These are phyloP conservation scores for Toxonevra muliebris DNA, from an alignment of 2,888 invertebrate genomes.

Conservation along the genomic window DNA sequence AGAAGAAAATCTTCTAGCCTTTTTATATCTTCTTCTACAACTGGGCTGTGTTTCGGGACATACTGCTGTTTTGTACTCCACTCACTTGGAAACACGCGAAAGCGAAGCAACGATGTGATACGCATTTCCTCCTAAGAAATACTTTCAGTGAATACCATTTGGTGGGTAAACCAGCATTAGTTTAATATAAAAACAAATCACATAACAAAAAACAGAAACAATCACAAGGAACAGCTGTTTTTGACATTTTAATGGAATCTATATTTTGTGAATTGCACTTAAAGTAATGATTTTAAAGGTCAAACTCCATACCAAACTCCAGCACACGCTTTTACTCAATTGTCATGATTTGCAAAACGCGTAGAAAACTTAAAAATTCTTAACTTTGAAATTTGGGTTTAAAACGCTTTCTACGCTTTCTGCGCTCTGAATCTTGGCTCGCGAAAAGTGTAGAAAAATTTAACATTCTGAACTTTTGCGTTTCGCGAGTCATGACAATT, in stretches of 20 bases:
- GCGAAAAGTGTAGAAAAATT: too few relatives aligned
- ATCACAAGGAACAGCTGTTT: slow-evolving; percentile 1
- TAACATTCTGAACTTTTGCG: too few relatives aligned
- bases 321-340: too few relatives aligned
- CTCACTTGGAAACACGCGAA: slow-evolving; percentile 36
- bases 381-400: too few relatives aligned
- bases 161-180: slow-evolving; percentile 10
- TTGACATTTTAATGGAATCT: not conserved
- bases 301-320: too few relatives aligned
- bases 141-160: slow-evolving; percentile 1
- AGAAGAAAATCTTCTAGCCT: slow-evolving; percentile 58
- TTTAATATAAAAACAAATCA: slow-evolving; percentile 13
- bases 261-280: too few relatives aligned
- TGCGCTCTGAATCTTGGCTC: too few relatives aligned
- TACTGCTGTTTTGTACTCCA: slow-evolving; percentile 49
- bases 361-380: too few relatives aligned
- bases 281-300: too few relatives aligned
- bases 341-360: too few relatives aligned
- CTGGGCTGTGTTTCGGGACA: slow-evolving; percentile 80
- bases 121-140: slow-evolving; percentile 50
- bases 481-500: too few relatives aligned
- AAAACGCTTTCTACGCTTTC: too few relatives aligned
- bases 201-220: slow-evolving; percentile 12
- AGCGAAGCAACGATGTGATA: slow-evolving; percentile 46
- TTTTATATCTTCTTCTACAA: slow-evolving; percentile 68